phyloP scores from a whole-genome alignment of 2,888 invertebrate genomes.

The Callosobruchus maculatus region DNA sequence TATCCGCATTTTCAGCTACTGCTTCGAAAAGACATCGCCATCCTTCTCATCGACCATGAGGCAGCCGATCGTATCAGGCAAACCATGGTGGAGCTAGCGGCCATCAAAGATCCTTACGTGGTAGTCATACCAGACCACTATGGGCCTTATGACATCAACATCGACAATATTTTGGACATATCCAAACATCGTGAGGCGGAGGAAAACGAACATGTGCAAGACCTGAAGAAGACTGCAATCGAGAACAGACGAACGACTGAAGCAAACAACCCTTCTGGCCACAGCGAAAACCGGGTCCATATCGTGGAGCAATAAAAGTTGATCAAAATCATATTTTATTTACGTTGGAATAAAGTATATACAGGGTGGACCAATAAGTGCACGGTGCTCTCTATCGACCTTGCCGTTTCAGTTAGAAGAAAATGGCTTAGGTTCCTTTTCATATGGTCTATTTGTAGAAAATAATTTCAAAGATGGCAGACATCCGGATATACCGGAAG shows the following conservation, averaged over 20 bases:
- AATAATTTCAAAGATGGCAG: too few relatives aligned
- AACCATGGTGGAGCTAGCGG: background rate
- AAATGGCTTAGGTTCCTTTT: too few relatives aligned
- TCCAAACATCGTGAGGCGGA: background rate
- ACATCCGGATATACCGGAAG: too few relatives aligned
- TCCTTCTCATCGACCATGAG: background rate
- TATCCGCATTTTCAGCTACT: background rate
- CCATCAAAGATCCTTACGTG: background rate
- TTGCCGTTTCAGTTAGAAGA: too few relatives aligned
- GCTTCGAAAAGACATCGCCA: background rate
- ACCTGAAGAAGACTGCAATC: slow-evolving; percentile 1
- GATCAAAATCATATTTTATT: too few relatives aligned
- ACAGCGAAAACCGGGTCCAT: too few relatives aligned
- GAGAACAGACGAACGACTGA: background rate
- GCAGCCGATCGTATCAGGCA: background rate
- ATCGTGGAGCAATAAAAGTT: too few relatives aligned
- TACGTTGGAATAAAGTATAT: too few relatives aligned
- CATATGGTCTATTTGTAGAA: too few relatives aligned
- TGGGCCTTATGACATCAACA: background rate
- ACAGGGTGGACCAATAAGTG: too few relatives aligned
- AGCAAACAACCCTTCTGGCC: too few relatives aligned
- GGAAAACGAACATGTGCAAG: background rate
- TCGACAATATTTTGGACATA: background rate
- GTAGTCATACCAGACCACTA: background rate
- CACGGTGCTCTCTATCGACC: too few relatives aligned